Evolutionary conservation across 2,888 invertebrate species (phyloP), one percentile per base, ranked within the genome.

Genomic region (Aethes cnicana): DNA sequence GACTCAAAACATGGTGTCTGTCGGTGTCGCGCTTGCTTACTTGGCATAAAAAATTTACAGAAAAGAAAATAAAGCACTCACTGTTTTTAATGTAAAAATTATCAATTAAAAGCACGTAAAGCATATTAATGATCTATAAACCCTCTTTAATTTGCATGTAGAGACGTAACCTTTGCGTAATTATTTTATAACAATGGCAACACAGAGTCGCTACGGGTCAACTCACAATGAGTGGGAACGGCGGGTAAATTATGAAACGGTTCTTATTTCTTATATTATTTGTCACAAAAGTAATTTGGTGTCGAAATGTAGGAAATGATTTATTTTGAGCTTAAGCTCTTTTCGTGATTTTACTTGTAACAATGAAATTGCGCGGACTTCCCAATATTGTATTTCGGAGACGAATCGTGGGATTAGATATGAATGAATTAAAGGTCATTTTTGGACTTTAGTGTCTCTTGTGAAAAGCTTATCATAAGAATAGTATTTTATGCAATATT

Each of bases 201-300:
- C 68, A 61, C 66, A 69, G 64, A 64, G 62, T 55, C 55, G 73
- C 72, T 64, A 68, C 68, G 75, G 77, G 76, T 77, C 80, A 77
- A 70, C 69, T 70, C 63, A 64, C 66, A 65, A 68, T 69, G 62
- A 70, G 33, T 47, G 47, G 53, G 47, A 53, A 28, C 50, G 16
- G 23, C 26, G 18, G 32, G 32, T 9, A 39, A 30, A 32, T 43
- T 43, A 50, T 50, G 28, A 44, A 36, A 26, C 32, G 32, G n/a
- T 32, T 32, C 32, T 41, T 47, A 39, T 47, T 39, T n/a, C 11
- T n/a, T 28, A 32, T 32, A 47, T 39, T 42, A 43, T 43, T 18
- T 50, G 43, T 50, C 41, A 21, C 30, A 7, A 36, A 44, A 42
- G 30, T 32, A 12, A 44, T 50, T 50, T 37, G 8, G 23, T 50